Conservation (phyloP, 2,797 vertebrate species). For the Tauraco hartlaubi region DNA sequence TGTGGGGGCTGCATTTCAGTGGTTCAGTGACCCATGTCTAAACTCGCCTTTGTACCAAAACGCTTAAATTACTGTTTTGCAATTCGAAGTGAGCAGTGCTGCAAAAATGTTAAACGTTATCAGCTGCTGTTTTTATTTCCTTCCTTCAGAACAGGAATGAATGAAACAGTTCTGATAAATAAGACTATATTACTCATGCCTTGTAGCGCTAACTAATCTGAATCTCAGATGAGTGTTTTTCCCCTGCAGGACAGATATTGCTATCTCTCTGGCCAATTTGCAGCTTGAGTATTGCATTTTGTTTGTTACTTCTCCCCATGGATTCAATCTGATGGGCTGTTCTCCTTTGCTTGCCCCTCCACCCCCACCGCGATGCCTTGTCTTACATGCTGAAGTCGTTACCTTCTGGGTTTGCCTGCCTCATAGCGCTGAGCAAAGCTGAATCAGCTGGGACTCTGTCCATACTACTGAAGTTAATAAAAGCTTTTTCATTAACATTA, state of each 20-base stretch:
- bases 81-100: background rate
- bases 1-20: background rate
- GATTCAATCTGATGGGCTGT: background rate
- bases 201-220: background rate
- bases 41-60: background rate
- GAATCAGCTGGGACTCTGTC: background rate
- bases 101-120: background rate
- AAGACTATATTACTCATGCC: background rate
- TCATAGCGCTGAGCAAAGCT: background rate
- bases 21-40: background rate
- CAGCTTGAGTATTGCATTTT: background rate
- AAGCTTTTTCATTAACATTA: background rate
- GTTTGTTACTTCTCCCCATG: background rate
- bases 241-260: background rate
- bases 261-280: background rate
- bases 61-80: background rate
- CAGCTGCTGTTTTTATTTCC: background rate
- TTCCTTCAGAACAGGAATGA: conserved; percentile 9
- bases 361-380: background rate
- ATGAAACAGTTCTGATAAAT: conserved; percentile 11
- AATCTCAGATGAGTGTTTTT: conserved; percentile 4
- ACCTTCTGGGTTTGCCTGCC: background rate
- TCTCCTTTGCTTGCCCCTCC: background rate
- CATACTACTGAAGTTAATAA: background rate
- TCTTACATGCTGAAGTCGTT: background rate